Conservation (phyloP, 2,888 invertebrate species). For the Pachliopta kotzebuea region DNA sequence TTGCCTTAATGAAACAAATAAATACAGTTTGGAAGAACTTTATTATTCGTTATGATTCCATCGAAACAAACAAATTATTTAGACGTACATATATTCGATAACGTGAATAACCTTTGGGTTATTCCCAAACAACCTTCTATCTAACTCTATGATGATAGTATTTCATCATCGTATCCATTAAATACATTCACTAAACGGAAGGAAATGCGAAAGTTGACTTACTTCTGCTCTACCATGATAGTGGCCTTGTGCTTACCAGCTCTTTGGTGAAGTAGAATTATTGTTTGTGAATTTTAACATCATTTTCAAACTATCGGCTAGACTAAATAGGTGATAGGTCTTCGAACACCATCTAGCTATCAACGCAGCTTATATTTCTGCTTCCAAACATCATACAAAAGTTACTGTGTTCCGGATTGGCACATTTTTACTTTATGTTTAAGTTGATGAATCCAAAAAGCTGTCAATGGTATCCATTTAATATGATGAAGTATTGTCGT, state of each 20-base stretch:
- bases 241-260: neutral
- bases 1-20: conserved; percentile 19
- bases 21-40: conserved; percentile 66
- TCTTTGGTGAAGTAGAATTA: neutral
- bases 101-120: conserved; percentile 23
- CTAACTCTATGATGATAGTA: conserved; percentile 39
- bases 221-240: neutral
- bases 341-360: too few species aligned
- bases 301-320: too few species aligned
- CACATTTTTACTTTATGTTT: too few species aligned
- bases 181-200: conserved; percentile 27
- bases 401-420: too few species aligned
- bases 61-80: conserved; percentile 46
- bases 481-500: too few species aligned
- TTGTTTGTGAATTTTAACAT: too few species aligned
- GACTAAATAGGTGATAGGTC: neutral
- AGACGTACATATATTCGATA: conserved; percentile 16
- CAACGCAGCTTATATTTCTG: too few species aligned
- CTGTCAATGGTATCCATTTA: too few species aligned
- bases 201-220: conserved; percentile 14
- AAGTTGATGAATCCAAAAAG: too few species aligned
- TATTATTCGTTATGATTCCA: conserved; percentile 60
- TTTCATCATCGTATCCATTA: conserved; percentile 26
- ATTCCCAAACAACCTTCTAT: conserved; percentile 45
- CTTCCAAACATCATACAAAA: too few species aligned